Conservation (phyloP, 2,888 invertebrate genomes). For the Microctonus brassicae region DNA sequence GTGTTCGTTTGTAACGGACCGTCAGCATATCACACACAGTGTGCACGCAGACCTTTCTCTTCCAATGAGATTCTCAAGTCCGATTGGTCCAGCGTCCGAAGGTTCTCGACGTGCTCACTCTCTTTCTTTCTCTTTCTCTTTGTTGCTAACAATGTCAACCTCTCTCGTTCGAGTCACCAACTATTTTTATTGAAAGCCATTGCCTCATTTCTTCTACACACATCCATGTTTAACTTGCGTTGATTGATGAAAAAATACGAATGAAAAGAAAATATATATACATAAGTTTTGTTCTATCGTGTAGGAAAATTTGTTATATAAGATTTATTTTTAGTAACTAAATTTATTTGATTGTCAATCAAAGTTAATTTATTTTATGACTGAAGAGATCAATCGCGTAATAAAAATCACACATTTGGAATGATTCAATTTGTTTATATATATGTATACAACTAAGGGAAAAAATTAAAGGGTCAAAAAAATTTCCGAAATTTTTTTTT, state of each 20-base stretch:
- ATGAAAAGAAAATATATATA: too few relatives aligned
- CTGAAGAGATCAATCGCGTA: too few relatives aligned
- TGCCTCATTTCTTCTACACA: not conserved
- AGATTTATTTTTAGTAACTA: not conserved
- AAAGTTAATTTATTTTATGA: not conserved
- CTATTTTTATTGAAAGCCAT: not conserved
- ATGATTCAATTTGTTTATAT: not conserved
- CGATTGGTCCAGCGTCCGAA: conserved; percentile 54
- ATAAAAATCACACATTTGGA: not conserved
- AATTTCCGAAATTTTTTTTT: too few relatives aligned
- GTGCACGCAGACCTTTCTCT: conserved; percentile 57
- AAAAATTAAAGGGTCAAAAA: too few relatives aligned
- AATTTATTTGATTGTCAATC: not conserved
- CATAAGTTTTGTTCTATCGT: not conserved
- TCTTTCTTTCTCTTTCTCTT: conserved; percentile 8
- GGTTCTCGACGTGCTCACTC: conserved; percentile 42
- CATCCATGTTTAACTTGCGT: too few relatives aligned
- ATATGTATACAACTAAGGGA: too few relatives aligned
- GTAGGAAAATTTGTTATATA: not conserved
- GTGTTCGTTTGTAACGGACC: conserved; percentile 42
- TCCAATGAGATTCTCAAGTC: conserved; percentile 47
- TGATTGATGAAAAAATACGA: not conserved
- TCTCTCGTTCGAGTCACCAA: not conserved
- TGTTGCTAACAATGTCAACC: not conserved
- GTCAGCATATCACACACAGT: conserved; percentile 35